Percentiles rank a stretch among this genome's conserved stretches.
Conservation (phyloP, 2,888 invertebrate species). For the Opisthograptis luteolata region DNA sequence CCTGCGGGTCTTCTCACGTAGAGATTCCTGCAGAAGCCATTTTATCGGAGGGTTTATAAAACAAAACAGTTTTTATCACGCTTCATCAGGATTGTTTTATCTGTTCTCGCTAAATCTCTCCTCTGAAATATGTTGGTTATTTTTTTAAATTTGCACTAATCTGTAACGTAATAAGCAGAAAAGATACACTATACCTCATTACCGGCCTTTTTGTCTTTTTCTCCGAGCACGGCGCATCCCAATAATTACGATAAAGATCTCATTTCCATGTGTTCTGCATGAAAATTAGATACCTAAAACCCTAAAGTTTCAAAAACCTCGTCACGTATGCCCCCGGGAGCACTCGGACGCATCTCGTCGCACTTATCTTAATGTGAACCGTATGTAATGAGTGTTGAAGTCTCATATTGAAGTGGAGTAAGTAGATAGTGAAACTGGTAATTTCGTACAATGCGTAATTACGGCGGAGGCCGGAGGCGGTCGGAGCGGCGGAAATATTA, state of each 20-base stretch:
- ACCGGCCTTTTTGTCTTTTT: slow-evolving; percentile 3
- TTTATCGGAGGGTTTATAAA: too few relatives aligned
- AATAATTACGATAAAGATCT: slow-evolving; percentile 30
- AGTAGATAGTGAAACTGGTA: slow-evolving; percentile 32
- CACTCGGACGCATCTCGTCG: slow-evolving; percentile 9
- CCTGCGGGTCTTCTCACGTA: too few relatives aligned
- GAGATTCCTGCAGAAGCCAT: too few relatives aligned
- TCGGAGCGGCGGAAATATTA: slow-evolving; percentile 25
- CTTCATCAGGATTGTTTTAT: too few relatives aligned
- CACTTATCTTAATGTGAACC: neutral
- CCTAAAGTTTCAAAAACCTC: slow-evolving; percentile 30
- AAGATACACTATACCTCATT: neutral
- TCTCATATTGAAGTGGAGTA: slow-evolving; percentile 4
- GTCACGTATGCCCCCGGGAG: slow-evolving; percentile 31
- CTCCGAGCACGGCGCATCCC: slow-evolving; percentile 3
- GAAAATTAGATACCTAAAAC: too few relatives aligned
- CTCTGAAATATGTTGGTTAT: neutral
- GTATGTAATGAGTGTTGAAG: neutral
- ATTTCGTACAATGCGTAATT: slow-evolving; percentile 58
- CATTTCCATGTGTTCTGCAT: slow-evolving; percentile 11
- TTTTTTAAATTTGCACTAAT: slow-evolving; percentile 1
- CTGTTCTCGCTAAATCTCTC: too few relatives aligned
- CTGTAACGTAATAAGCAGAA: slow-evolving; percentile 5
- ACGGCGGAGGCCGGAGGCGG: slow-evolving; percentile 28
- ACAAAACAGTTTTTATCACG: too few relatives aligned